Conservation (phyloP, 2,113 vertebrate species). For the Panthera leo region DNA sequence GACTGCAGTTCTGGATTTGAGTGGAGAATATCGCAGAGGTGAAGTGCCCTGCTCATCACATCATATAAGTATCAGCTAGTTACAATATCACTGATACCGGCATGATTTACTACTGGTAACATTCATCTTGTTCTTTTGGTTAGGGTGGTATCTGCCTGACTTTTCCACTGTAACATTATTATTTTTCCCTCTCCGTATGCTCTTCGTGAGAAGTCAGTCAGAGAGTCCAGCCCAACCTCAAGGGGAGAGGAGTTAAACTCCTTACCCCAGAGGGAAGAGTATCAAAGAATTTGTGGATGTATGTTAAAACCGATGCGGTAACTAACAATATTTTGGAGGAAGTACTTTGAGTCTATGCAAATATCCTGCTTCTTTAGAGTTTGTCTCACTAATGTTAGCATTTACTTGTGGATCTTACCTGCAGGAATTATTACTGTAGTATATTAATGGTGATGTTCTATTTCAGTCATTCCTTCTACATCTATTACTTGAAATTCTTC, state of each 20-base stretch:
- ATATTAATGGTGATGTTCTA: neutral
- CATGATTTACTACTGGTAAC: neutral
- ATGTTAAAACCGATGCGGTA: neutral
- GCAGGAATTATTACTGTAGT: neutral
- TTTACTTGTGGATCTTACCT: neutral
- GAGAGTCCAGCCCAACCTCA: neutral
- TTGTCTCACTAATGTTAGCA: neutral
- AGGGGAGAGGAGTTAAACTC: neutral
- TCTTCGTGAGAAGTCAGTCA: neutral
- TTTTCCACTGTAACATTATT: neutral
- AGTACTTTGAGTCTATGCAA: neutral
- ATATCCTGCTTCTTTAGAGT: neutral
- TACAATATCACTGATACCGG: neutral
- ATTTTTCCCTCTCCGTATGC: neutral
- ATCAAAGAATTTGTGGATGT: neutral
- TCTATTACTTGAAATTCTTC: slow-evolving; percentile 10
- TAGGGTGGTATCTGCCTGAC: neutral
- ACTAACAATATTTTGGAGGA: neutral
- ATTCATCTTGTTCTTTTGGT: neutral
- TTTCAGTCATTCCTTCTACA: neutral
- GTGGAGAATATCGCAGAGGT: neutral
- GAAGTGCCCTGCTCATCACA: neutral
- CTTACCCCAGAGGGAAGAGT: neutral
- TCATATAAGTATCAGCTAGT: neutral
- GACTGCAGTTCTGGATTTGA: neutral